Percentiles rank a stretch among this genome's conserved stretches.
Conservation (phyloP, 2,113 vertebrate genomes). For the Pelmatolapia mariae region DNA sequence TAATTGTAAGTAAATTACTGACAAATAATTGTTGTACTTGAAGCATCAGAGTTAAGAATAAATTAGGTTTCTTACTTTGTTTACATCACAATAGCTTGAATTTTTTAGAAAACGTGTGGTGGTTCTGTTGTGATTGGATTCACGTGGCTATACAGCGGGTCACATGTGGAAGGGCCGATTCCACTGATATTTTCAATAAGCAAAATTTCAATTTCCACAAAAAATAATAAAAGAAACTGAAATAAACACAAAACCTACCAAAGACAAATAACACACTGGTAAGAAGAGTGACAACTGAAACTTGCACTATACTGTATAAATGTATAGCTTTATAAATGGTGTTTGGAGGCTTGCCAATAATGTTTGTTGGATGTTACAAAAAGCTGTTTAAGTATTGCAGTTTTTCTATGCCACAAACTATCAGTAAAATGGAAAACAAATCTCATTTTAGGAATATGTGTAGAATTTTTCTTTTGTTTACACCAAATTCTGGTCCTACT, state of each 20-base stretch:
- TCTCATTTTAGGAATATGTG: not conserved
- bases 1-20: not conserved
- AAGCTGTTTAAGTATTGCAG: not conserved
- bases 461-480: not conserved
- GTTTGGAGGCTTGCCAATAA: not conserved
- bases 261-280: not conserved
- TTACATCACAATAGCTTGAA: not conserved
- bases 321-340: not conserved
- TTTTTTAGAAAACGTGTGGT: not conserved
- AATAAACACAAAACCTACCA: not conserved
- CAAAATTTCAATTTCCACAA: not conserved
- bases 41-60: not conserved
- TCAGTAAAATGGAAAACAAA: not conserved
- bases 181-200: not conserved
- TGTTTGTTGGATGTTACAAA: not conserved
- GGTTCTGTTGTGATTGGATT: not conserved
- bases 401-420: not conserved
- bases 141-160: not conserved
- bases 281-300: not conserved
- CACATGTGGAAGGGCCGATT: conserved; percentile 24
- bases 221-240: not conserved
- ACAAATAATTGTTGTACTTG: not conserved
- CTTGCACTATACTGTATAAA: not conserved
- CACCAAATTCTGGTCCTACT: not conserved
- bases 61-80: not conserved